These are phyloP conservation scores for Sanderia malayensis DNA, from an alignment of 30 jellyfish, hydroid and myxozoan genomes.

Conservation along the genomic window DNA sequence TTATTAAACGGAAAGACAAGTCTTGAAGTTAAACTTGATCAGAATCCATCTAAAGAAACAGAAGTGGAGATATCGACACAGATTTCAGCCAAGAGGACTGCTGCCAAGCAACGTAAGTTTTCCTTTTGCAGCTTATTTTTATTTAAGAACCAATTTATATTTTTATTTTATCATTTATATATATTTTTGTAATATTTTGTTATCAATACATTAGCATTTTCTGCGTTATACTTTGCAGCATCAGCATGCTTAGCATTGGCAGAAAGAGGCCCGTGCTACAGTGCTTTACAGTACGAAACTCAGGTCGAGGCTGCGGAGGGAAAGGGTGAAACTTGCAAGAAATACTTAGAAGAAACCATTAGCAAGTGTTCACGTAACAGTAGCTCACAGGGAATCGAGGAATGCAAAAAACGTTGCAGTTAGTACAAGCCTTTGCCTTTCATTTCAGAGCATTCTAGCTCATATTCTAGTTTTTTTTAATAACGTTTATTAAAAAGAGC, in stretches of 20 bases:
- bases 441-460: too few relatives aligned
- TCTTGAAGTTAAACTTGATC: constrained; percentile 65
- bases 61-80: constrained; percentile 79
- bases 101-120: constrained; percentile 62
- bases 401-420: constrained; percentile 88
- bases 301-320: constrained; percentile 97
- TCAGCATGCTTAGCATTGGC: constrained; percentile 67
- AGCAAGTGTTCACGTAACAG: constrained; percentile 79
- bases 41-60: constrained; percentile 75
- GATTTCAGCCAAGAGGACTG: constrained; percentile 28
- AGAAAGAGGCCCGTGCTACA: constrained; percentile 92
- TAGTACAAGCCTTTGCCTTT: constrained; percentile 7
- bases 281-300: constrained; percentile 87
- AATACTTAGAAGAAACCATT: constrained; percentile 71
- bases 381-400: constrained; percentile 64
- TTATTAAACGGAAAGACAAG: constrained; percentile 73
- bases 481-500: too few relatives aligned
- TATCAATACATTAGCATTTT: too few relatives aligned
- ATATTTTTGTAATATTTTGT: too few relatives aligned
- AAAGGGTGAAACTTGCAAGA: constrained; percentile 81
- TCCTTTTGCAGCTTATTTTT: too few relatives aligned
- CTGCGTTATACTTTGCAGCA: constrained; percentile 32
- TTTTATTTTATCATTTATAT: too few relatives aligned
- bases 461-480: too few relatives aligned
- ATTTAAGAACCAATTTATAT: too few relatives aligned